phyloP scores from a whole-genome alignment of 2,888 invertebrate species.

The Silvanus unidentatus region DNA sequence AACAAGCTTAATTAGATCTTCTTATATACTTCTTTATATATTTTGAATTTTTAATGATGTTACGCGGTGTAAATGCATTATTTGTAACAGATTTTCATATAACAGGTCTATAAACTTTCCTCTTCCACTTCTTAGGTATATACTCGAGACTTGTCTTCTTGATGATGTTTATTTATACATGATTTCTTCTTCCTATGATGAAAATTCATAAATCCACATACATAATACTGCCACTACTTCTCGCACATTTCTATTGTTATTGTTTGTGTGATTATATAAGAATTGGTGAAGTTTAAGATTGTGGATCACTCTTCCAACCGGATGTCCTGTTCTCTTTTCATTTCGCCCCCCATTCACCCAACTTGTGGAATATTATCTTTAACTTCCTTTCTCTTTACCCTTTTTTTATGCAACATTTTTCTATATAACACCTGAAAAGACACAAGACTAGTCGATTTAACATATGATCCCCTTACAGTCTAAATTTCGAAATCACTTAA shows the following conservation, averaged over 20 bases:
- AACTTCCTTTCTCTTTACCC: conserved; percentile 29
- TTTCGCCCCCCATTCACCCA: conserved; percentile 28
- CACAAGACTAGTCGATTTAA: no score
- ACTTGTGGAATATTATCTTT: conserved; percentile 39
- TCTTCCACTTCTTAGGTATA: no score
- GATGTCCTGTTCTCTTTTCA: conserved; percentile 37
- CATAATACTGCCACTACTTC: no score
- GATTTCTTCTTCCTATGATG: no score
- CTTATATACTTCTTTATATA: conserved; percentile 17
- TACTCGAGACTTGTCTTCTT: no score
- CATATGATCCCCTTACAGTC: no score
- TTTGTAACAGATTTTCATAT: conserved; percentile 9
- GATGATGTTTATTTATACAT: no score
- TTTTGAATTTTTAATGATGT: conserved; percentile 14
- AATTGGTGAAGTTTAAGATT: no score
- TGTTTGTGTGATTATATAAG: no score
- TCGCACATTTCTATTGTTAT: no score
- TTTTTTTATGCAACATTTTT: conserved; percentile 8
- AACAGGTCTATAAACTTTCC: conserved; percentile 12
- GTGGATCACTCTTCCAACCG: conserved; percentile 29
- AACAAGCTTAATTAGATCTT: conserved; percentile 23
- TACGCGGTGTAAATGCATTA: conserved; percentile 7
- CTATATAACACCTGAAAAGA: neutral
- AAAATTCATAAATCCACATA: no score
- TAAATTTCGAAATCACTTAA: no score